Base-by-base conservation (phyloP, 2,797 vertebrate species). In the Manis javanica region DNA sequence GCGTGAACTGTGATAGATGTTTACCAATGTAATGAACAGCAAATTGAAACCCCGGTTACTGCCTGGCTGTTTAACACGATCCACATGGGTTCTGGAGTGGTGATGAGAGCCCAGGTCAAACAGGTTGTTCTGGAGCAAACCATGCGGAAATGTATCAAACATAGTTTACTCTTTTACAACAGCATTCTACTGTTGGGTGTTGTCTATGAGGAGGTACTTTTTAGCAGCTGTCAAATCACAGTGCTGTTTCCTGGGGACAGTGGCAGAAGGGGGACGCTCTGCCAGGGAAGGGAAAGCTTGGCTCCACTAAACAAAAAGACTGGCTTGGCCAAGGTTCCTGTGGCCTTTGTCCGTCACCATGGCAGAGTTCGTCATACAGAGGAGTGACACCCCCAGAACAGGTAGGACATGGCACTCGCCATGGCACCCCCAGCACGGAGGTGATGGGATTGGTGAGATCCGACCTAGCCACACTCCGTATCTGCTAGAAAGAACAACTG, bases 401-500 rank as follows among this genome's bases (percentile, higher is more conserved):
- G 72, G 23, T 3, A 10, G n/a, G 42, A 31, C 46, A 21, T 13
- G 63, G 23, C 53, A n/a, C 6, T 72, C 19, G 3, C 37, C 37
- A 39, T 39, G 37, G 37, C 37, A 39, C 37, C 37, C 5, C 37
- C 37, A 39, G 37, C 37, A 39, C 37, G 37, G 37, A 39, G 49
- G 29, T 64, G 11, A 31, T 66, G 78, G 53, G 12, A 14, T 42
- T 24, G 8, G 29, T 5, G 57, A 31, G 39, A 31, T 14, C 18
- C 1, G 10, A 46, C 6, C 4, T 37, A 4, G 14, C 29, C 42
- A 6, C 14, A 4, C 53, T 72, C 13, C 18, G 0, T 2, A 13
- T 37, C 31, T 63, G 53, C 11, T 29, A 18, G 23, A 10, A 23
- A 71, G 34, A 24, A 2, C 2, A 37, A n/a, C 7, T 4, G 46